phyloP scores from a whole-genome alignment of 2,888 invertebrate genomes.

The Xanthia icteritia region DNA sequence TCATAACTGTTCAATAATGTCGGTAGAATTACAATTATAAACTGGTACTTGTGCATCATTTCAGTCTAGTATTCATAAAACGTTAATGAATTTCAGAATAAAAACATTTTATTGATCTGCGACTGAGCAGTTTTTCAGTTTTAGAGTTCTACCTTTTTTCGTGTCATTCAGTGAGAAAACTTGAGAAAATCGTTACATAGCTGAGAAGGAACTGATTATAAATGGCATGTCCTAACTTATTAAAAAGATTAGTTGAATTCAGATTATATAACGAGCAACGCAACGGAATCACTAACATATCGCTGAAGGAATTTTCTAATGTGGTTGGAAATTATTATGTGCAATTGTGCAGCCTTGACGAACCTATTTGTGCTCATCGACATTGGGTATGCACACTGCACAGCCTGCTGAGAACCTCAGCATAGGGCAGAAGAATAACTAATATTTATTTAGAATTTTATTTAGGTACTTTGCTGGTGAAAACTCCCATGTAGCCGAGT shows the following conservation, averaged over 20 bases:
- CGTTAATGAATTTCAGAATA: neutral
- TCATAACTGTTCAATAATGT: slow-evolving; percentile 19
- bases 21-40: neutral
- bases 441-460: neutral
- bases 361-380: neutral
- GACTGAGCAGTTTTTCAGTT: neutral
- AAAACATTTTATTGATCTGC: neutral
- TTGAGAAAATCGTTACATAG: neutral
- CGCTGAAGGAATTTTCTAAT: neutral
- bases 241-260: neutral
- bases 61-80: neutral
- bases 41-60: neutral
- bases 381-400: neutral
- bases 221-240: neutral
- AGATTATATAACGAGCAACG: neutral
- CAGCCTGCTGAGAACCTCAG: neutral
- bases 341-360: neutral
- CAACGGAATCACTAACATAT: neutral
- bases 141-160: neutral
- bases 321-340: neutral
- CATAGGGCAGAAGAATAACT: neutral
- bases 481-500: neutral
- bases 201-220: neutral
- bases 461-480: neutral
- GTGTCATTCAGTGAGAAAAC: no score